phyloP scores from a whole-genome alignment of 23 tunicate species.

The Styela clava region DNA sequence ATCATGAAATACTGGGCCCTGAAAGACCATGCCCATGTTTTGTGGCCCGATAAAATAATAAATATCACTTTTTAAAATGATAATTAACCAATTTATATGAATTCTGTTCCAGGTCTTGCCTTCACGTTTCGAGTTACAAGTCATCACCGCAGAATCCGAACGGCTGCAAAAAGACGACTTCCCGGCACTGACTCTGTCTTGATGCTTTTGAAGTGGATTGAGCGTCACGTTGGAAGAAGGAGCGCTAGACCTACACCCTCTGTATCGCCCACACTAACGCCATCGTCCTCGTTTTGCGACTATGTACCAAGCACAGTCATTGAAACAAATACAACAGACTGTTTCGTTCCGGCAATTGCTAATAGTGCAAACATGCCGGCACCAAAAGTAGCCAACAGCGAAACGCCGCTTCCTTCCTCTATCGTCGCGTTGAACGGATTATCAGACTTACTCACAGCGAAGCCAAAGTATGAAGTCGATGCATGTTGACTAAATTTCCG shows the following conservation, averaged over 20 bases:
- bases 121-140: slow-evolving; percentile 27
- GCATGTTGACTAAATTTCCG: no score
- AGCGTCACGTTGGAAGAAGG: slow-evolving; percentile 8
- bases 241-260: background rate
- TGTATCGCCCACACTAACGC: background rate
- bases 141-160: background rate
- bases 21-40: no score
- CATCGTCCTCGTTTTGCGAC: background rate
- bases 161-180: slow-evolving; percentile 18
- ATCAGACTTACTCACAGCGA: background rate
- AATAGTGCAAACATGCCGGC: background rate
- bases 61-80: no score
- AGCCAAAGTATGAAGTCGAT: background rate
- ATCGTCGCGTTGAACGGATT: background rate
- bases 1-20: no score
- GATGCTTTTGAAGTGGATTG: slow-evolving; percentile 29
- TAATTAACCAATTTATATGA: no score
- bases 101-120: slow-evolving; percentile 24
- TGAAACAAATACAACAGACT: background rate
- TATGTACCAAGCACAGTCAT: background rate
- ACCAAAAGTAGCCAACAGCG: background rate
- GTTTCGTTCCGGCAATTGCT: background rate
- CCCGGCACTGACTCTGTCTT: slow-evolving; percentile 27
- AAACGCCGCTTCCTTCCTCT: background rate
- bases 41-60: no score